Evolutionary conservation across 2,113 vertebrate species (phyloP).

Genomic region (Mesembrinibis cayennensis): DNA sequence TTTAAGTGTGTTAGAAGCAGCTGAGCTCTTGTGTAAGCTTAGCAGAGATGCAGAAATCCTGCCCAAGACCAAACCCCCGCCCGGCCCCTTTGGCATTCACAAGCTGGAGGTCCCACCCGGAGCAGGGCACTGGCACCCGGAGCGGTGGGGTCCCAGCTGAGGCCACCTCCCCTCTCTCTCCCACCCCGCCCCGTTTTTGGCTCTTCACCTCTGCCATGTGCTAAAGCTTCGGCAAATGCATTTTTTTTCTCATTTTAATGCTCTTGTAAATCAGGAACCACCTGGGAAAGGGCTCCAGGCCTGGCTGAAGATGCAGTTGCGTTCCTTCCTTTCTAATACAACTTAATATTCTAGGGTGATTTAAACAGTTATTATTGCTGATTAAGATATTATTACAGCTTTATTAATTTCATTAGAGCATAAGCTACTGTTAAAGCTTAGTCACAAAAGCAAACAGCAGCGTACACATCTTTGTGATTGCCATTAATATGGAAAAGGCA

Average conservation of each 20-base stretch:
- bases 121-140: not conserved
- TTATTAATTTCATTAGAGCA: conserved; percentile 16
- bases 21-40: not conserved
- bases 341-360: not conserved
- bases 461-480: not conserved
- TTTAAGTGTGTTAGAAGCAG: not conserved
- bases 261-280: not conserved
- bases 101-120: rapidly evolving
- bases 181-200: too few relatives aligned
- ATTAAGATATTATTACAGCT: not conserved
- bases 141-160: not conserved
- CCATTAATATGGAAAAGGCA: not conserved
- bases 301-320: not conserved
- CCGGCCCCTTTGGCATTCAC: not conserved
- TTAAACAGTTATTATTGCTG: not conserved
- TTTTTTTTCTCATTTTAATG: not conserved
- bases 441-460: not conserved
- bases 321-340: not conserved
- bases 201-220: not conserved
- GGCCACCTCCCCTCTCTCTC: not conserved
- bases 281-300: not conserved
- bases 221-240: not conserved
- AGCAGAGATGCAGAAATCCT: not conserved
- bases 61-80: not conserved
- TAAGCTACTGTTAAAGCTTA: not conserved